Evolutionary conservation across 2,888 invertebrate genomes (phyloP).

Genomic region (Nemapogon koenigi): DNA sequence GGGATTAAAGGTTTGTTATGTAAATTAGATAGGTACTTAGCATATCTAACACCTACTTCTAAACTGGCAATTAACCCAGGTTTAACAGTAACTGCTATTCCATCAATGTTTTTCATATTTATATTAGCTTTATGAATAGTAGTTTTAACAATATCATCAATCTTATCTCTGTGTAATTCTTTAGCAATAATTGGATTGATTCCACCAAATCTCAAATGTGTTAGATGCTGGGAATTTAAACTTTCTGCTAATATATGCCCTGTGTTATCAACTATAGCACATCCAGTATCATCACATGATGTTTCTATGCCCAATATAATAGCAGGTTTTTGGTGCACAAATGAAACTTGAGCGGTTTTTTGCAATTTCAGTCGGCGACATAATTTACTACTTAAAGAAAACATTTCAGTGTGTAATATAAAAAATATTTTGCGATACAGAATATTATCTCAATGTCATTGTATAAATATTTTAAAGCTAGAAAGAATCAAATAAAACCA

Average conservation of each 20-base stretch:
- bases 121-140: slow-evolving; percentile 70
- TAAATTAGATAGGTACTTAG: slow-evolving; percentile 72
- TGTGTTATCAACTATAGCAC: slow-evolving; percentile 79
- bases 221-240: slow-evolving; percentile 78
- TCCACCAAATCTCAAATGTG: slow-evolving; percentile 80
- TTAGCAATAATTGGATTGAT: slow-evolving; percentile 89
- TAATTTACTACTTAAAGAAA: too few relatives aligned
- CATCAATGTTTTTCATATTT: slow-evolving; percentile 73
- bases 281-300: slow-evolving; percentile 97
- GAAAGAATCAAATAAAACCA: too few relatives aligned
- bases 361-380: too few relatives aligned
- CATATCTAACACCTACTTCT: slow-evolving; percentile 81
- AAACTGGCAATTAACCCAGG: slow-evolving; percentile 87
- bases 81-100: slow-evolving; percentile 89
- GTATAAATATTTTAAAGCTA: too few relatives aligned
- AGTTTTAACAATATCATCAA: slow-evolving; percentile 73
- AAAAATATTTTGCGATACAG: too few relatives aligned
- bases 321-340: not conserved
- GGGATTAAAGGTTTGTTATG: slow-evolving; percentile 86
- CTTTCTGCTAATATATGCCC: slow-evolving; percentile 82
- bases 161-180: slow-evolving; percentile 80
- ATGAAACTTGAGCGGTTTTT: too few relatives aligned
- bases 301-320: slow-evolving; percentile 91
- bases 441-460: too few relatives aligned
- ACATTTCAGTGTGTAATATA: too few relatives aligned